Evolutionary conservation across 2,797 vertebrate species (phyloP).

Genomic region (Paratrypauchen microcephalus): DNA sequence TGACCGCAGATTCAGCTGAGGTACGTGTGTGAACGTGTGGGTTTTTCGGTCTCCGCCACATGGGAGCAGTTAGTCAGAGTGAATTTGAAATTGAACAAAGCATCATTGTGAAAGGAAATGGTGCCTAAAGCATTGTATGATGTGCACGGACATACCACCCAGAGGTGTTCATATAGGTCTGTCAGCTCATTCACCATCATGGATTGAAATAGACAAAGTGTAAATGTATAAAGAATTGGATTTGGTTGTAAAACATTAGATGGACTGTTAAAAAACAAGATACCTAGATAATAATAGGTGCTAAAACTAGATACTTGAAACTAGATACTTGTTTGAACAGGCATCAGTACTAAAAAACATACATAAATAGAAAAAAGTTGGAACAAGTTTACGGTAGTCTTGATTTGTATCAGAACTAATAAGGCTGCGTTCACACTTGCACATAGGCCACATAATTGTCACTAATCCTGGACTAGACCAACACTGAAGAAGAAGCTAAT

Average conservation of each 20-base stretch:
- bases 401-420: no score
- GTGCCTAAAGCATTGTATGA: constrained; percentile 67
- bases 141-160: constrained; percentile 66
- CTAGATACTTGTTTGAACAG: not conserved
- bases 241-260: not conserved
- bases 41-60: constrained; percentile 45
- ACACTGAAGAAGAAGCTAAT: not conserved
- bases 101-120: constrained; percentile 66
- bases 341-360: not conserved
- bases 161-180: constrained; percentile 56
- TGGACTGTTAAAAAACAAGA: not conserved
- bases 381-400: not conserved
- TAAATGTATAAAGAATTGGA: not conserved
- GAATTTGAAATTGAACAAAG: constrained; percentile 61
- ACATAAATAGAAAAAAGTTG: not conserved
- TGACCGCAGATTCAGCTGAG: constrained; percentile 25
- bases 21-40: constrained; percentile 14
- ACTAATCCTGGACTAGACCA: not conserved
- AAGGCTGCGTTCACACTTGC: no score
- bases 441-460: no score
- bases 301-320: not conserved
- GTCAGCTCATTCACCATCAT: constrained; percentile 26
- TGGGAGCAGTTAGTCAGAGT: constrained; percentile 64
- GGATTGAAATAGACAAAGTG: not conserved
- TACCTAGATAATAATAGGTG: not conserved